Percentiles rank a stretch among this genome's conserved stretches.
Conservation (phyloP, 1,140 invertebrate species). For the Drosophila melanogaster region Release_6_plus_ISO1_MT NT_033777.3:10504501-10505000, state of each 20-base stretch:
- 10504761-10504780: conserved; percentile 13
- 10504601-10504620: conserved; percentile 82
- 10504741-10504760: conserved; percentile 59
- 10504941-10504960: conserved; percentile 66
- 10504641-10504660: conserved; percentile 69
- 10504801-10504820: conserved; percentile 2
- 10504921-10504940: conserved; percentile 22
- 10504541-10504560: conserved; percentile 22
- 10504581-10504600: conserved; percentile 34
- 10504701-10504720: conserved; percentile 84
- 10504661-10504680: conserved; percentile 17
- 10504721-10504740: conserved; percentile 85
- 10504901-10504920: conserved; percentile 39
- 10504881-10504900: conserved; percentile 60
- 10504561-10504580: neutral
- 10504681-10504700: conserved; percentile 70
- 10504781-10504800: neutral
- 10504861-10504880: conserved; percentile 83
- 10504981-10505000: conserved; percentile 77
- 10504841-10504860: conserved; percentile 84
- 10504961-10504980: conserved; percentile 81
- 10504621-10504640: conserved; percentile 83
- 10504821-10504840: conserved; percentile 76
- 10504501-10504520: conserved; percentile 30
- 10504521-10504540: conserved; percentile 15